Conservation (phyloP, 2,888 invertebrate species). For the Eulithis testata region DNA sequence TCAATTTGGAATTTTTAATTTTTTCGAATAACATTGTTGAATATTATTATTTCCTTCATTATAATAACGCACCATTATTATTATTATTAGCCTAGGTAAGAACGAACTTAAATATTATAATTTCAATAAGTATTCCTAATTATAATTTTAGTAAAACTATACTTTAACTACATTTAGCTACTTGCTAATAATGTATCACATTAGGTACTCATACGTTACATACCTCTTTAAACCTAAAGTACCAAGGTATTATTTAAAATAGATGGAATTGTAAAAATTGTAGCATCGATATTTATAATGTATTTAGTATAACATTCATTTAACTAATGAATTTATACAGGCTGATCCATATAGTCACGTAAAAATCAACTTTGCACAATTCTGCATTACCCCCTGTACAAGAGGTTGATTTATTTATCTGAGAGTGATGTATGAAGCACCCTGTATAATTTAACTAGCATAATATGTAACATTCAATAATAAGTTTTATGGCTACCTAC, state of each 20-base stretch:
- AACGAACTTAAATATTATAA: neutral
- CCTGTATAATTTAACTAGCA: neutral
- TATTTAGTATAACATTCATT: neutral
- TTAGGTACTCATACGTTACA: too few species aligned
- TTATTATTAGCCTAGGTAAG: neutral
- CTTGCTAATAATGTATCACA: neutral
- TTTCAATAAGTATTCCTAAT: neutral
- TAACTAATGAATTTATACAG: neutral
- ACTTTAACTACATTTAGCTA: neutral
- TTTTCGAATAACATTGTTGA: conserved; percentile 13
- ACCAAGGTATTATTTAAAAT: neutral
- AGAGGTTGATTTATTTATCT: neutral
- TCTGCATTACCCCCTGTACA: neutral
- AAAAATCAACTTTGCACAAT: neutral
- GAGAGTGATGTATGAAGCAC: neutral
- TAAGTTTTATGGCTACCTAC: neutral
- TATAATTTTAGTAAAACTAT: conserved; percentile 22
- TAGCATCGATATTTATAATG: neutral
- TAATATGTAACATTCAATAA: neutral
- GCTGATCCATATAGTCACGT: neutral
- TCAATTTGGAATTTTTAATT: conserved; percentile 11
- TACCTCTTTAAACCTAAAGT: neutral
- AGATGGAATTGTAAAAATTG: neutral
- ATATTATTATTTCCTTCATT: conserved; percentile 1
- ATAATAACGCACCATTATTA: conserved; percentile 7